Conservation (phyloP, 2,797 vertebrate genomes). For the Furcifer pardalis region DNA sequence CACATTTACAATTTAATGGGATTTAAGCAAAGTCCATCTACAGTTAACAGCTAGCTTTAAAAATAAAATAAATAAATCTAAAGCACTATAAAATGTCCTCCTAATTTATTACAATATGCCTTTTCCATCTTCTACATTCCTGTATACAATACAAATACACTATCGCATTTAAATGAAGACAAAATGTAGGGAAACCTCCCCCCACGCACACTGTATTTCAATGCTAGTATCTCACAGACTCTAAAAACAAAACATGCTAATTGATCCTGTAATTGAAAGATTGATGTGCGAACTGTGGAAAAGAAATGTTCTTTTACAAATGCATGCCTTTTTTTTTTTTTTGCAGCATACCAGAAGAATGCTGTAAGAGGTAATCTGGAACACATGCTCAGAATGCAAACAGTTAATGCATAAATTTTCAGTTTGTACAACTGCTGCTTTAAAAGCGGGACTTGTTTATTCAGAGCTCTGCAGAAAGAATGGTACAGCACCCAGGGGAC, state of each 20-base stretch:
- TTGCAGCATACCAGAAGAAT: slow-evolving; percentile 81
- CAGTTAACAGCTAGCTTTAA: slow-evolving; percentile 60
- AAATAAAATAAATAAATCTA: slow-evolving; percentile 44
- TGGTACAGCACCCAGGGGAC: slow-evolving; percentile 88
- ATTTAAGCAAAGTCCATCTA: slow-evolving; percentile 33
- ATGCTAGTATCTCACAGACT: slow-evolving; percentile 61
- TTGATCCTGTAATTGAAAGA: slow-evolving; percentile 74
- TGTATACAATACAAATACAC: slow-evolving; percentile 40
- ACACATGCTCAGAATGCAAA: slow-evolving; percentile 93
- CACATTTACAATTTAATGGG: background rate
- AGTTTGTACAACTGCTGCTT: slow-evolving; percentile 87
- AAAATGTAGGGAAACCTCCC: slow-evolving; percentile 38
- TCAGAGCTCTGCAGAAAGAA: slow-evolving; percentile 90
- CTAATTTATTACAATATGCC: slow-evolving; percentile 32
- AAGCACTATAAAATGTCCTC: slow-evolving; percentile 48
- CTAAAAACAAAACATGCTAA: slow-evolving; percentile 69
- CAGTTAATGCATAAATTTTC: slow-evolving; percentile 91
- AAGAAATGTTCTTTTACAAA: slow-evolving; percentile 69
- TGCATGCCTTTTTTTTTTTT: slow-evolving; percentile 69
- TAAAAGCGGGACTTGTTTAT: slow-evolving; percentile 93
- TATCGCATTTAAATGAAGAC: slow-evolving; percentile 55
- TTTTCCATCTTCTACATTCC: slow-evolving; percentile 35
- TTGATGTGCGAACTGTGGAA: slow-evolving; percentile 70
- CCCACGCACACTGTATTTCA: slow-evolving; percentile 52
- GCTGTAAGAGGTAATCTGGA: slow-evolving; percentile 90